Evolutionary conservation across 2,113 vertebrate species (phyloP).

Genomic region (Dromaius novaehollandiae): DNA sequence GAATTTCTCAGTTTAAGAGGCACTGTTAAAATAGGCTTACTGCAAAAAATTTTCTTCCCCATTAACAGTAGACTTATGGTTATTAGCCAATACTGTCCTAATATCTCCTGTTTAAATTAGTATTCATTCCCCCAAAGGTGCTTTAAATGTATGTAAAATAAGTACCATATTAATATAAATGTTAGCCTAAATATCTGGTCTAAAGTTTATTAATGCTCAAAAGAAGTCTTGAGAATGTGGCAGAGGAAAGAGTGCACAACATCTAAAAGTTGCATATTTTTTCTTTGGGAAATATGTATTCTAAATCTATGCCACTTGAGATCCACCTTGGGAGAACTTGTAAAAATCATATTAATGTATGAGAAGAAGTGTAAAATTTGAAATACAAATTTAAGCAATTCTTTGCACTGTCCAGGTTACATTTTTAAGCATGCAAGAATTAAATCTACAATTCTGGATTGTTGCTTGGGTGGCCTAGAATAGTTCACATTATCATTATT

Average conservation of each 20-base stretch:
- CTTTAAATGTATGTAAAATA: background rate
- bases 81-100: background rate
- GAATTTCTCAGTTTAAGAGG: background rate
- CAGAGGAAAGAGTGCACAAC: background rate
- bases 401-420: background rate
- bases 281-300: background rate
- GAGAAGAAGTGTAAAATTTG: background rate
- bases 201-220: background rate
- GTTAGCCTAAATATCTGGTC: background rate
- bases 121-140: background rate
- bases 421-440: background rate
- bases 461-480: background rate
- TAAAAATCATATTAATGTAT: background rate
- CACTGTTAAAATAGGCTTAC: background rate
- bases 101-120: background rate
- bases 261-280: rapidly evolving
- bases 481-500: background rate
- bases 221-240: background rate
- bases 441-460: background rate
- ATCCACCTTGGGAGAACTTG: background rate
- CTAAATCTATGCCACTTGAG: background rate
- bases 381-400: background rate
- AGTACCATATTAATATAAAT: background rate
- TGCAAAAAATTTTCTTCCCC: background rate
- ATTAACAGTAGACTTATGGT: background rate